Base-by-base conservation (phyloP, 2,113 vertebrate genomes). In the Tupaia chinensis region DNA sequence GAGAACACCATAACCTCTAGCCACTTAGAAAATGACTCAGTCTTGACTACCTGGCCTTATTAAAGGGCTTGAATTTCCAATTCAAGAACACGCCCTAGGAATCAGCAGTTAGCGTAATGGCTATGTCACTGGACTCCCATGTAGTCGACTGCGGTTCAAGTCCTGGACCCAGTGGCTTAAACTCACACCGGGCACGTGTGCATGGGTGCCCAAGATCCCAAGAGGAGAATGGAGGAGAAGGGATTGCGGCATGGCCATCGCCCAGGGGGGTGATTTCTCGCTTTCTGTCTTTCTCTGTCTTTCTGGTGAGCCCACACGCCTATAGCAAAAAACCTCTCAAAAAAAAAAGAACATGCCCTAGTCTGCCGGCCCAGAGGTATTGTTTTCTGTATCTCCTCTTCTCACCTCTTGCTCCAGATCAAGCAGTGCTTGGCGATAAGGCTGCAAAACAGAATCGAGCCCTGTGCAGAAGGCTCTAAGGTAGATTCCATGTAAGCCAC, bases 391-490 rank as follows among this genome's bases (percentile, higher is more conserved):
- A 54, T 63, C n/a, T 65, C 84, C 27, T 94, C 72, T 89, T 79
- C 97, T 98, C 96, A 99, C 99, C 99, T 99, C 99, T 97, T 99
- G 99, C 93, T 99, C 99, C 7, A 99, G 98, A 97, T 99, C 99
- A 93, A 99, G 99, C 17, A 99, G 98, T 5, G 99, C 99, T 97
- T 99, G 99, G 94, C 99, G 98, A 98, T 99, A 99, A 0, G 99
- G 99, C 98, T 99, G 99, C 97, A 99, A 98, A 97, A 99, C 99
- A 0, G 99, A 99, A 97, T 99, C 99, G 13, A 99, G 98, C 0
- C 99, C 99, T 0, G 99, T 99, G 98, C 99, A 99, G 98, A 99
- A 99, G 9, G 99, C 99, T 76, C 99, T 98, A 89, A 99, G 94
- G 97, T 99, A 99, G 93, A 99, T 99, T 15, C 99, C 99, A 98